Base-by-base conservation (phyloP, 2,888 invertebrate genomes). In the Aethes cnicana region DNA sequence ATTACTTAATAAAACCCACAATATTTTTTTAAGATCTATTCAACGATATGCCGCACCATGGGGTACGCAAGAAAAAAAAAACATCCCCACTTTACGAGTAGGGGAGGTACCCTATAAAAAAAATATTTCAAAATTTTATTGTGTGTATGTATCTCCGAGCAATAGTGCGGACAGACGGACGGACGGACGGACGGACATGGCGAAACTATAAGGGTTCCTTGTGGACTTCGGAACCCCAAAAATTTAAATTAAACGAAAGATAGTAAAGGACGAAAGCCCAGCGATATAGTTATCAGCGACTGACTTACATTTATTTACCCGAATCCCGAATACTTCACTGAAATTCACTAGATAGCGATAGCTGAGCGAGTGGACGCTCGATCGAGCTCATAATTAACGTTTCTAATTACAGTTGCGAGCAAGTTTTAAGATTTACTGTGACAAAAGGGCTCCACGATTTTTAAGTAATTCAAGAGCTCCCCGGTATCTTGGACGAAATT, bases 381-480 rank as follows among this genome's bases (percentile, higher is more conserved):
- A 63, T 60, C 59, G 43, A 56, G 56, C 33, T 55, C 47, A 54
- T 62, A 61, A 61, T 63, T 62, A 61, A 58, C 56, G 57, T 59
- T 61, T 58, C 58, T 57, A 63, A 62, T 62, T 63, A 62, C 59
- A 59, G 56, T 57, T 50, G 54, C 58, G 54, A 56, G 55, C 58
- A 65, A 61, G 59, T 63, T 61, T 55, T 47, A 54, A 62, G 56
- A 65, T 65, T 62, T 61, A 59, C 55, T 50, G 61, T 49, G 58
- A 64, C 59, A 59, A 42, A 49, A 47, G 48, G 57, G 55, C 48
- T 47, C 52, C 54, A 54, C 33, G 46, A 33, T 46, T 46, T 46
- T 44, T 46, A 46, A 32, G 32, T 33, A 26, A 44, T 30, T 37
- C 46, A 52, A 44, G 44, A 32, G 44, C 50, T 43, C 23, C 28